Conservation (phyloP, 2,113 vertebrate species). For the Sylvilagus bachmani region DNA sequence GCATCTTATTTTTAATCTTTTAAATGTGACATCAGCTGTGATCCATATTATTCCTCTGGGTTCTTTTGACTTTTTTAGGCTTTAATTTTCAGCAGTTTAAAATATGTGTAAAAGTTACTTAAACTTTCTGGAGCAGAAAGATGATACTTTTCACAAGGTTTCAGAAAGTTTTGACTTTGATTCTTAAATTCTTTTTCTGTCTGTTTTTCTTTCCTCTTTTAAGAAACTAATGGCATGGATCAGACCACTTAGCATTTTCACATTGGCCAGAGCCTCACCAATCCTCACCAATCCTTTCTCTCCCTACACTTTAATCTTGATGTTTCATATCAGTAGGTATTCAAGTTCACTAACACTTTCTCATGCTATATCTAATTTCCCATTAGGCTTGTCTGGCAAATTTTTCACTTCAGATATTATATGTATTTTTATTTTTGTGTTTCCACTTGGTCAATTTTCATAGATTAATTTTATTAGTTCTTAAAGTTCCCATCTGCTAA, state of each 20-base stretch:
- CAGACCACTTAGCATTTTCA: background rate
- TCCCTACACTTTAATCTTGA: background rate
- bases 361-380: background rate
- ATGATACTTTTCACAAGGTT: background rate
- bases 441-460: background rate
- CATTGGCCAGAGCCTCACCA: background rate
- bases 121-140: background rate
- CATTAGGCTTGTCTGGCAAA: background rate
- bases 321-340: background rate
- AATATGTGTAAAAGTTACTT: background rate
- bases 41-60: background rate
- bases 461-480: background rate
- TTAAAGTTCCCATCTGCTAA: background rate
- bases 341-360: background rate
- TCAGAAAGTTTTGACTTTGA: background rate
- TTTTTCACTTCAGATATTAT: constrained; percentile 6
- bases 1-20: background rate
- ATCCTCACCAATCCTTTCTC: background rate
- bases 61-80: background rate
- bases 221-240: background rate
- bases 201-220: background rate
- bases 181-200: background rate
- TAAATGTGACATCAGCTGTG: background rate
- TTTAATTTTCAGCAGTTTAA: background rate
- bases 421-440: background rate